A percentile compares a stretch with the other conserved stretches of the same genome.
These are phyloP conservation scores for Gortyna flavago DNA, from an alignment of 2,888 invertebrate genomes.

Conservation along the genomic window DNA sequence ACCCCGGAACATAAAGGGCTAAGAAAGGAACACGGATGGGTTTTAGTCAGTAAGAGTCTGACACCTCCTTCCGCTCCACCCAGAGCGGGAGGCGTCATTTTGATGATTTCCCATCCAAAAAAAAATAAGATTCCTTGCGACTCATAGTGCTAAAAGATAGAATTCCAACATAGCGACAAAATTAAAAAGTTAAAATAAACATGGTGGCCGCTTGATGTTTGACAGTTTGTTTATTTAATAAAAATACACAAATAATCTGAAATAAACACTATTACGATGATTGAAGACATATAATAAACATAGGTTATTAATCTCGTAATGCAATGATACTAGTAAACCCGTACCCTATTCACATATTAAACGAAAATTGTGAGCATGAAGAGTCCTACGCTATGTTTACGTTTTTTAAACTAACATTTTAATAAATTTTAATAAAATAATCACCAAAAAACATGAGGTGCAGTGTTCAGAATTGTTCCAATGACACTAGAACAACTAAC, in stretches of 20 bases:
- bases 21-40: too few relatives aligned
- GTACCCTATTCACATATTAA: conserved; percentile 1
- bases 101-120: too few relatives aligned
- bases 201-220: conserved; percentile 56
- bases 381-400: conserved; percentile 46
- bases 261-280: not conserved
- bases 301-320: not conserved
- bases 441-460: conserved; percentile 76
- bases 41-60: too few relatives aligned
- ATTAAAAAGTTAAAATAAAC: conserved; percentile 19
- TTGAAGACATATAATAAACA: not conserved
- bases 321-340: not conserved
- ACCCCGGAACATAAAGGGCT: too few relatives aligned
- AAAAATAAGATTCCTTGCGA: not conserved
- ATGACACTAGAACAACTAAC: conserved; percentile 76
- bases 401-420: conserved; percentile 26
- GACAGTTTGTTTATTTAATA: conserved; percentile 40
- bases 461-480: conserved; percentile 78
- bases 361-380: not conserved
- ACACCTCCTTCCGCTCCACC: too few relatives aligned
- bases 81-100: too few relatives aligned
- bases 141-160: conserved; percentile 34
- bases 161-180: not conserved
- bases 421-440: conserved; percentile 49
- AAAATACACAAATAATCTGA: conserved; percentile 23